Conservation (phyloP, 2,888 invertebrate species). For the Pseudoips prasinana region DNA sequence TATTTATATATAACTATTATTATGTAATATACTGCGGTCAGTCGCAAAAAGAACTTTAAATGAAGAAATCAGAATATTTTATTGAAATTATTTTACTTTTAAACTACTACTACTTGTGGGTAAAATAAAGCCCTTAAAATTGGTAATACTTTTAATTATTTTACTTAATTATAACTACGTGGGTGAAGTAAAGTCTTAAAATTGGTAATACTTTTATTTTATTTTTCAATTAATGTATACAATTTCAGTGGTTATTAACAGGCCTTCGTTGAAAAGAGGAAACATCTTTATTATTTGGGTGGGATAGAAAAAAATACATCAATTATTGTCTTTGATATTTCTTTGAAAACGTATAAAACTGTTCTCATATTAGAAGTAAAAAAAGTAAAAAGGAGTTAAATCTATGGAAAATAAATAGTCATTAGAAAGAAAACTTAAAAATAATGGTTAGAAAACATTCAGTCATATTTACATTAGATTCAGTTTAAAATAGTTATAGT, state of each 20-base stretch:
- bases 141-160: conserved; percentile 29
- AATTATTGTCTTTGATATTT: conserved; percentile 16
- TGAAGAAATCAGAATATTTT: conserved; percentile 3
- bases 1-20: too few species aligned
- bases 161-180: too few species aligned
- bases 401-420: conserved; percentile 34
- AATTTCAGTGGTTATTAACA: conserved; percentile 25
- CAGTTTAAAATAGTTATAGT: conserved; percentile 47
- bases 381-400: conserved; percentile 12
- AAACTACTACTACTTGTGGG: too few species aligned
- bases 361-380: conserved; percentile 12
- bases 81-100: too few species aligned
- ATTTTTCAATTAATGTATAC: conserved; percentile 19
- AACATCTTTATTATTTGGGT: conserved; percentile 27
- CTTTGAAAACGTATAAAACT: conserved; percentile 15
- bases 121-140: too few species aligned
- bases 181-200: too few species aligned
- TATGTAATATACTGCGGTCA: too few species aligned
- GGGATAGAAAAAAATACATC: conserved; percentile 22
- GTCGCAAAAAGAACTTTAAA: too few species aligned
- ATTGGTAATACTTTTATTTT: conserved; percentile 25
- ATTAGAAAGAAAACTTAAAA: conserved; percentile 32
- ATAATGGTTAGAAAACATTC: conserved; percentile 51
- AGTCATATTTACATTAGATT: conserved; percentile 47
- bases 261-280: conserved; percentile 7